phyloP scores from a whole-genome alignment of 2,888 invertebrate species.

The Aporophyla nigra region DNA sequence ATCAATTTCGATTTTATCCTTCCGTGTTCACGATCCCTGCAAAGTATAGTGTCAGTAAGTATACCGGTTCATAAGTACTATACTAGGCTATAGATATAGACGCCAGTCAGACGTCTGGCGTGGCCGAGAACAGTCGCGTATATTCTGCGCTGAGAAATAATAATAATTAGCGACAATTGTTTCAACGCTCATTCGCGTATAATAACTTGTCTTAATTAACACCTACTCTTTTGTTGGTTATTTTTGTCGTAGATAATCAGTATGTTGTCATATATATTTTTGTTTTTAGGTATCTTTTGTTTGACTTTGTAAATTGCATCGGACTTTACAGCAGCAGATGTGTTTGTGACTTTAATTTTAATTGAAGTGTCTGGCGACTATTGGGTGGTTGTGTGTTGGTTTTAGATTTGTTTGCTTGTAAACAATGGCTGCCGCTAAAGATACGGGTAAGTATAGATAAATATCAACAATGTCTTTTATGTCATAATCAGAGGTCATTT shows the following conservation, averaged over 20 bases:
- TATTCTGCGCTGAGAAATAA: not conserved
- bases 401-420: slow-evolving; percentile 19
- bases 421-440: slow-evolving; percentile 34
- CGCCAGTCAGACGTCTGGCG: slow-evolving; percentile 36
- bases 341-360: slow-evolving; percentile 5
- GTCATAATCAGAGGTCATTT: not conserved
- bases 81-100: not conserved
- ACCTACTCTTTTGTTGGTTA: not conserved
- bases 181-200: not conserved
- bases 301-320: slow-evolving; percentile 11
- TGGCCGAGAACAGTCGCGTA: slow-evolving; percentile 14
- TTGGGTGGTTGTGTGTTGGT: slow-evolving; percentile 5
- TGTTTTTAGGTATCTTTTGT: not conserved
- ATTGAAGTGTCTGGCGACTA: slow-evolving; percentile 5
- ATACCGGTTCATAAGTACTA: not conserved
- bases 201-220: not conserved
- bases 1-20: not conserved
- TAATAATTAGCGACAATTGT: not conserved
- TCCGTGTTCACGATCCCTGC: slow-evolving; percentile 4
- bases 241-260: not conserved
- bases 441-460: slow-evolving; percentile 23
- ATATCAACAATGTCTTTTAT: not conserved
- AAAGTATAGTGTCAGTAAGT: not conserved
- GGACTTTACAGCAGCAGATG: not conserved
- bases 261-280: not conserved